These are phyloP conservation scores for Orcinus orca DNA, from an alignment of 2,113 vertebrate species.

Conservation along the genomic window DNA sequence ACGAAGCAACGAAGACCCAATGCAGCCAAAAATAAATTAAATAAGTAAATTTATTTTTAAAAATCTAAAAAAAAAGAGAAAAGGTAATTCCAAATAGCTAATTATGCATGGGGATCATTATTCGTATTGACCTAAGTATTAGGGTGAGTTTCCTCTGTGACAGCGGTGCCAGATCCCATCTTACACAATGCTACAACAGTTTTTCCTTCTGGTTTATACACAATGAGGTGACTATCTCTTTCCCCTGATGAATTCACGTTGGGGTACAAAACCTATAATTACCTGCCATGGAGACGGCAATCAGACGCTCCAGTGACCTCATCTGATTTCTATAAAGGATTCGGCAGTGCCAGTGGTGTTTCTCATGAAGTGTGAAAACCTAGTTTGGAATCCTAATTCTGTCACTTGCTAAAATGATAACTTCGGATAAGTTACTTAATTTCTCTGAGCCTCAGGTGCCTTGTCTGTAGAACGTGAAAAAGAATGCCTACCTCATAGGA, in stretches of 20 bases:
- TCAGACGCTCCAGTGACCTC: background rate
- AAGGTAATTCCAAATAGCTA: background rate
- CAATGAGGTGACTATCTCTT: background rate
- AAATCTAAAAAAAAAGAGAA: background rate
- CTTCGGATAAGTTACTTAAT: background rate
- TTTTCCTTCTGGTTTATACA: background rate
- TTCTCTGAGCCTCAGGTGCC: background rate
- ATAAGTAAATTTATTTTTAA: too few relatives aligned
- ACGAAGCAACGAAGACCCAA: too few relatives aligned
- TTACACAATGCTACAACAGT: background rate
- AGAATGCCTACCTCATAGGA: background rate
- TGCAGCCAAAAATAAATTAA: too few relatives aligned
- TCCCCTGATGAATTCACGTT: background rate
- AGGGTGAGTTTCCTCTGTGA: background rate
- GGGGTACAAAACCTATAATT: background rate
- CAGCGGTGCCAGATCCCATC: background rate
- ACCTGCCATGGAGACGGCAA: background rate
- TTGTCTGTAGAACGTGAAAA: background rate
- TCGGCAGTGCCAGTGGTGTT: background rate
- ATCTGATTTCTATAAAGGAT: background rate
- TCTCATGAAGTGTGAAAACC: background rate
- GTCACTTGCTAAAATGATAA: background rate
- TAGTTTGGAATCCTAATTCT: background rate
- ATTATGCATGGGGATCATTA: slow-evolving; percentile 3
- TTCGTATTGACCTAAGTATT: background rate